A percentile compares a stretch with the other conserved stretches of the same genome.
phyloP scores from a whole-genome alignment of 2,113 vertebrate species.

The Stigmatopora argus region DNA sequence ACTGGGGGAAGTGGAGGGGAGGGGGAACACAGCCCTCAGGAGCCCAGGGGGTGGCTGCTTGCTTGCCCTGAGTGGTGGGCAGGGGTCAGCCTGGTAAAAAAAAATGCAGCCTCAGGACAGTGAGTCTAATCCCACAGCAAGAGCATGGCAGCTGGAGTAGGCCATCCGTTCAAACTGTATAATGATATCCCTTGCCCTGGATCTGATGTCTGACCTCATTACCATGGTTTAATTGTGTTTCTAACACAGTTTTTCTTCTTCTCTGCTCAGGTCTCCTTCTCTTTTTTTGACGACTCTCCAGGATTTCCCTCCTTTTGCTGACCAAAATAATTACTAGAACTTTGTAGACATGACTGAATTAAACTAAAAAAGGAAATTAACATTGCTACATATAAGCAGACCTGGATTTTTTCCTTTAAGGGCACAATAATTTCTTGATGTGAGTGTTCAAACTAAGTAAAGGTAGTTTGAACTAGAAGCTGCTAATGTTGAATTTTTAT shows the following conservation, averaged over 20 bases:
- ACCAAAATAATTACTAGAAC: conserved; percentile 79
- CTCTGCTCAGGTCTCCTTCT: conserved; percentile 79
- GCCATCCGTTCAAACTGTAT: conserved; percentile 79
- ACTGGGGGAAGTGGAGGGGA: conserved; percentile 44
- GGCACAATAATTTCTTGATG: no score
- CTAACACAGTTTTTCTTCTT: conserved; percentile 88
- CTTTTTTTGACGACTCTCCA: conserved; percentile 85
- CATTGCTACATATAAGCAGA: not conserved
- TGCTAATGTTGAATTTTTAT: no score
- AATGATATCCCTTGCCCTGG: conserved; percentile 97
- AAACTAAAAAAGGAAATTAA: not conserved
- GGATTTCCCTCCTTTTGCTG: conserved; percentile 76
- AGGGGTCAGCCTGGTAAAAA: conserved; percentile 60
- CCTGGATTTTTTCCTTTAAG: not conserved
- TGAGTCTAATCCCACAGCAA: conserved; percentile 72
- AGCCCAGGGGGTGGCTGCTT: conserved; percentile 48
- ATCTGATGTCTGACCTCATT: conserved; percentile 98
- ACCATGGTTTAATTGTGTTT: conserved; percentile 99
- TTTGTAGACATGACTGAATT: conserved; percentile 54
- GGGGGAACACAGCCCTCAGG: conserved; percentile 40
- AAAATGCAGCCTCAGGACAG: conserved; percentile 60
- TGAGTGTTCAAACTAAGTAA: no score
- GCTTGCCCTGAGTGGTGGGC: conserved; percentile 52
- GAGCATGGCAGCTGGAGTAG: conserved; percentile 80
- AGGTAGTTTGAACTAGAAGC: no score